Evolutionary conservation across 2,113 vertebrate genomes (phyloP), one percentile per base, ranked within the genome.

Genomic region (Marmota flaviventris): DNA sequence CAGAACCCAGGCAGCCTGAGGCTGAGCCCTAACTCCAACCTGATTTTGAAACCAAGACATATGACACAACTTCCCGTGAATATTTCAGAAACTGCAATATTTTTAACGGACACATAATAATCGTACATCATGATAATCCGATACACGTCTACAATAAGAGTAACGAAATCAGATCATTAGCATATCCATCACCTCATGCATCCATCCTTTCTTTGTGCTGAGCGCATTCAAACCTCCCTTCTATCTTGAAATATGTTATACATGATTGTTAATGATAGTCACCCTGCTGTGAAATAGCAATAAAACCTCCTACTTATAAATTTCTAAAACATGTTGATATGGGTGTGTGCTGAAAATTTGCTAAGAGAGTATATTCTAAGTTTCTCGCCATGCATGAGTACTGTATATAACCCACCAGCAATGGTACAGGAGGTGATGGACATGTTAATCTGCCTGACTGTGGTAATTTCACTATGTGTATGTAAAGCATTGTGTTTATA

Each of bases 1-100:
- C n/a, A 51, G 8, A 83, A 48, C 11, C 0, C 0, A 65, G 37
- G 51, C 0, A 0, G 4, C 18, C 20, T 73, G 32, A 16, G 9
- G 69, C 34, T 11, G 9, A 34, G 8, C 16, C 56, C 67, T 81
- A 51, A 56, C 18, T 1, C 34, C 39, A 20, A 65, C 4, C 0
- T 65, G 48, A 48, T 22, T 77, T 77, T 27, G 20, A 27, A 51
- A 42, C 25, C 34, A 45, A 89, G 20, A 34, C 32, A 20, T 29
- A 17, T 88, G 48, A 42, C 48, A 51, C 16, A 85, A 22, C 27
- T n/a, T 67, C 22, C 73, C 27, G 56, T 69, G 34, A 22, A 32
- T 22, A 70, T n/a, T 85, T 79, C 39, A 53, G 39, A 81, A 69
- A 85, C 69, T 34, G 27, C 48, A 53, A 8, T 70, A 2, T 67